Evolutionary conservation across 2,113 vertebrate species (phyloP).

Genomic region (Tragulus kanchil): DNA sequence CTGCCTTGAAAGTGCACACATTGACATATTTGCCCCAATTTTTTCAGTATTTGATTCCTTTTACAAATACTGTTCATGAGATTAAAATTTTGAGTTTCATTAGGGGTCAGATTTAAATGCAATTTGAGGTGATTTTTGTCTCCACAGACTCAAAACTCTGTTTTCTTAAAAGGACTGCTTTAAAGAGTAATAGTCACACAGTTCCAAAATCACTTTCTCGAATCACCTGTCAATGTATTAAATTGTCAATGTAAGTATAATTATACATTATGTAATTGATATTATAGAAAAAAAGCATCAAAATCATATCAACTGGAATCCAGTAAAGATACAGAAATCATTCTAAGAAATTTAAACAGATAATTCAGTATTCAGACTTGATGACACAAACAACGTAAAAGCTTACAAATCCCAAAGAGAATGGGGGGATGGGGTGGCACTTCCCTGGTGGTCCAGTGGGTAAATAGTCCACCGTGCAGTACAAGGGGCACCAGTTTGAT

Average conservation of each 20-base stretch:
- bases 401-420: background rate
- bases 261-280: background rate
- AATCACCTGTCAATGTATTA: background rate
- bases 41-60: background rate
- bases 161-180: background rate
- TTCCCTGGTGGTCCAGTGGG: too few species aligned
- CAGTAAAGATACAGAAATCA: background rate
- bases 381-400: background rate
- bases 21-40: background rate
- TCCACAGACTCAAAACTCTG: background rate
- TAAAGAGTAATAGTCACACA: background rate
- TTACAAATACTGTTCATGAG: background rate
- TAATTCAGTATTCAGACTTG: background rate
- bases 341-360: background rate
- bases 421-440: too few species aligned
- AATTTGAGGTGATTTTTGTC: background rate
- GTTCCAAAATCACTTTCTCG: background rate
- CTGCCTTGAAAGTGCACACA: background rate
- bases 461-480: too few species aligned
- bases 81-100: background rate
- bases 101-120: background rate
- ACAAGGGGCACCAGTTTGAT: too few species aligned
- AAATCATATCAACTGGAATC: background rate
- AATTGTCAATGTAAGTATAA: background rate
- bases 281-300: background rate